Evolutionary conservation across 2,888 invertebrate genomes (phyloP).

Genomic region (Lasioglossum malachurum): DNA sequence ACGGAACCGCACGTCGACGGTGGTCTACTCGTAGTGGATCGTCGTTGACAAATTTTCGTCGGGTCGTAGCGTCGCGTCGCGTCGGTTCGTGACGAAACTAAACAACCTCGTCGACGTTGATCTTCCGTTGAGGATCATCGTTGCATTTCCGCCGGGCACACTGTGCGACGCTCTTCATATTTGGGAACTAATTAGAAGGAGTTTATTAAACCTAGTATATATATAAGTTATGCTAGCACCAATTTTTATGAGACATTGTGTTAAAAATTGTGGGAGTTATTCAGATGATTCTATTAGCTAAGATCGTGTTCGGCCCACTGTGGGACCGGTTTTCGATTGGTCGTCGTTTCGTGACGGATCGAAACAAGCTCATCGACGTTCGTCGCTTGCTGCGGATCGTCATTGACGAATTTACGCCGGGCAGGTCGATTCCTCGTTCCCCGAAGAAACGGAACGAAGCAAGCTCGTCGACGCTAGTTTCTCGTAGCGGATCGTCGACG

Average conservation of each 20-base stretch:
- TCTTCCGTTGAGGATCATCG: background rate
- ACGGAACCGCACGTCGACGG: slow-evolving; percentile 2
- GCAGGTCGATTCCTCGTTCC: background rate
- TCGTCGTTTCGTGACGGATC: background rate
- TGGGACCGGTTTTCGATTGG: background rate
- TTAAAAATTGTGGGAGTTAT: background rate
- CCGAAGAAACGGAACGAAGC: background rate
- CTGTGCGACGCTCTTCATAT: background rate
- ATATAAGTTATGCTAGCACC: background rate
- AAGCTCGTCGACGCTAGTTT: background rate
- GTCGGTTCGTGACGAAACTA: background rate
- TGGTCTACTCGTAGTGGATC: background rate
- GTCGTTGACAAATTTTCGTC: background rate
- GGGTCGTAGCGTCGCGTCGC: background rate
- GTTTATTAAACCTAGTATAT: background rate
- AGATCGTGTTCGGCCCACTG: background rate
- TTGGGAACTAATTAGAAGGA: background rate
- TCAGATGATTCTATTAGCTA: background rate
- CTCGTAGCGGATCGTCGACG: background rate
- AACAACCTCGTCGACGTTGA: background rate
- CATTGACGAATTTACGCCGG: background rate
- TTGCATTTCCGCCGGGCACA: too few species aligned
- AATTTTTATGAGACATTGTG: background rate
- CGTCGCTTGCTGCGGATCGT: background rate
- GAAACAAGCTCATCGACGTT: background rate